These are phyloP conservation scores for Caenorhabditis drosophilae DNA, from an alignment of 2,888 invertebrate species.

Conservation along the genomic window DNA sequence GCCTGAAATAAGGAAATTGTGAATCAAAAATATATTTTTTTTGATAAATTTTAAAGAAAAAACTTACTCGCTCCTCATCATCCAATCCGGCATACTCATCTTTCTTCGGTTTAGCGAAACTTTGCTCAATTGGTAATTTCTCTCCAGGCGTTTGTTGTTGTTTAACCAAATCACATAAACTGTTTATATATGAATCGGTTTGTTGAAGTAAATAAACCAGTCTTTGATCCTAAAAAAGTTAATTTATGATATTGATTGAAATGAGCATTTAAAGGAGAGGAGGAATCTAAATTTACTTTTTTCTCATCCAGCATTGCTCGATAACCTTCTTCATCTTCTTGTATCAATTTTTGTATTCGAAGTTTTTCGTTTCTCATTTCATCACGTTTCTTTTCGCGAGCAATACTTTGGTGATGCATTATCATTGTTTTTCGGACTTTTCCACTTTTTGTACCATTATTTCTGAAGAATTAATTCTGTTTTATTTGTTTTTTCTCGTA, in stretches of 20 bases:
- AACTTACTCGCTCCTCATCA: conserved; percentile 17
- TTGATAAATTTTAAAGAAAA: no score
- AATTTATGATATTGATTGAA: not conserved
- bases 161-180: conserved; percentile 91
- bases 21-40: no score
- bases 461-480: conserved; percentile 68
- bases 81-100: conserved; percentile 48
- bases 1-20: no score
- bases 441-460: conserved; percentile 82
- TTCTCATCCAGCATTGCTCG: conserved; percentile 98
- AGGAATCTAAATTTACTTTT: conserved; percentile 75
- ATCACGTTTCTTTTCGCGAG: conserved; percentile 97
- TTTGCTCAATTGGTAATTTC: not conserved
- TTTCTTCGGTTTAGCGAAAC: conserved; percentile 70
- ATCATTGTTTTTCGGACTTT: conserved; percentile 92
- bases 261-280: no score
- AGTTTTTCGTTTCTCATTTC: conserved; percentile 93
- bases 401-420: conserved; percentile 93
- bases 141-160: conserved; percentile 76
- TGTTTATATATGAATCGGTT: conserved; percentile 96
- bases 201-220: conserved; percentile 94
- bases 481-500: conserved; percentile 1
- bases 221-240: conserved; percentile 79
- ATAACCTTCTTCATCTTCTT: conserved; percentile 99
- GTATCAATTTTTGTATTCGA: conserved; percentile 95